A percentile compares a stretch with the other conserved stretches of the same genome.
phyloP scores from a whole-genome alignment of 2,113 vertebrate species.

The Motacilla alba region DNA sequence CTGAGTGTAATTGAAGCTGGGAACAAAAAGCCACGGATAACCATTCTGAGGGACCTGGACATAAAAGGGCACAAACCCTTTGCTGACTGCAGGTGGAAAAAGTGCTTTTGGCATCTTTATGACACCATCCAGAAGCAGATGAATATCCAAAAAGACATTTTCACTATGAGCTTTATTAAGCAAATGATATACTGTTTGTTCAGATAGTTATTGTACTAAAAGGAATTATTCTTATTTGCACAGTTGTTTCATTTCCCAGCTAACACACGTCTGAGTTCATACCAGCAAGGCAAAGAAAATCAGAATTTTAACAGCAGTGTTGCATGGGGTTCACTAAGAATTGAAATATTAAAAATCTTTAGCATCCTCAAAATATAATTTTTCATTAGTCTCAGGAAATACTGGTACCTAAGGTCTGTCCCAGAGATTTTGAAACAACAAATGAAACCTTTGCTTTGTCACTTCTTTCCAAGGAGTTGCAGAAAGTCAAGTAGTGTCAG shows the following conservation, averaged over 20 bases:
- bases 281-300: background rate
- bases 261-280: background rate
- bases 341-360: background rate
- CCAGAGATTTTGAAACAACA: background rate
- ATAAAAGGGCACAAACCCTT: background rate
- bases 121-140: background rate
- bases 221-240: background rate
- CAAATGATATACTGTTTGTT: background rate
- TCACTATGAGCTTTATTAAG: background rate
- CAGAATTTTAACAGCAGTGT: background rate
- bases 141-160: background rate
- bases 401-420: background rate
- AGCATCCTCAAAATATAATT: background rate
- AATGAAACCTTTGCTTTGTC: background rate
- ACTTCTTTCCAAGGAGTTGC: background rate
- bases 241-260: background rate
- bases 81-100: background rate
- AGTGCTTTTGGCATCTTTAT: background rate
- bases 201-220: background rate
- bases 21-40: background rate
- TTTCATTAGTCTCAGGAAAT: background rate
- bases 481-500: background rate
- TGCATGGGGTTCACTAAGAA: background rate
- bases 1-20: background rate
- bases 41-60: background rate